Conservation (phyloP, 1,140 invertebrate genomes). For the Harlomillsia oculata region DNA sequence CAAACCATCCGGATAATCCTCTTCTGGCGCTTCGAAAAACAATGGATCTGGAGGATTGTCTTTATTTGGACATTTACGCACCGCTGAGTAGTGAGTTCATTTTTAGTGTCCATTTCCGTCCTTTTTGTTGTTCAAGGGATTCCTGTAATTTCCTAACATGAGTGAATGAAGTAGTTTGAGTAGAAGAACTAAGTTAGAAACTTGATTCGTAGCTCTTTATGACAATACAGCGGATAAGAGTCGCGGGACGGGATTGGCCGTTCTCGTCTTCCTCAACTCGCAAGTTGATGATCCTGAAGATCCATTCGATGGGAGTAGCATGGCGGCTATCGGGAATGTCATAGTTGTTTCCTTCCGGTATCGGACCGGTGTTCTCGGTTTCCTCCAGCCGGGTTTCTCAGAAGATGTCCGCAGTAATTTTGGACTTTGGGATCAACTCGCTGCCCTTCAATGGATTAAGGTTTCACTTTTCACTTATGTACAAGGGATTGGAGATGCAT, state of each 20-base stretch:
- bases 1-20: conserved; percentile 15
- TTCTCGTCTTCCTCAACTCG: conserved; percentile 31
- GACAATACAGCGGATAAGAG: conserved; percentile 25
- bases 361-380: conserved; percentile 31
- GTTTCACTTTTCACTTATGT: too few relatives aligned
- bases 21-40: conserved; percentile 17
- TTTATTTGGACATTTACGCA: conserved; percentile 28
- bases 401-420: conserved; percentile 31
- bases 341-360: conserved; percentile 31
- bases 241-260: conserved; percentile 20
- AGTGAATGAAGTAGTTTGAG: background rate
- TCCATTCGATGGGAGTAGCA: conserved; percentile 28
- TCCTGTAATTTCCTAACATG: background rate
- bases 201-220: conserved; percentile 12
- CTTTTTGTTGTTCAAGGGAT: too few relatives aligned
- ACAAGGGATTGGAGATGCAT: background rate
- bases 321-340: conserved; percentile 34
- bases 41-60: conserved; percentile 27
- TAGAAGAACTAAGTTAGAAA: background rate
- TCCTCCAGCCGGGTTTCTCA: conserved; percentile 23
- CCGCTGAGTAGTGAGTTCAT: conserved; percentile 23
- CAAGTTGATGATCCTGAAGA: conserved; percentile 26
- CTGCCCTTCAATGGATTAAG: conserved; percentile 33
- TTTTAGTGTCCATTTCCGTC: background rate
- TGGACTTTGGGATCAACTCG: conserved; percentile 33